Percentiles rank a stretch among this genome's conserved stretches.
Evolutionary conservation across 2,888 invertebrate species (phyloP).

Genomic region (Sipha maydis): DNA sequence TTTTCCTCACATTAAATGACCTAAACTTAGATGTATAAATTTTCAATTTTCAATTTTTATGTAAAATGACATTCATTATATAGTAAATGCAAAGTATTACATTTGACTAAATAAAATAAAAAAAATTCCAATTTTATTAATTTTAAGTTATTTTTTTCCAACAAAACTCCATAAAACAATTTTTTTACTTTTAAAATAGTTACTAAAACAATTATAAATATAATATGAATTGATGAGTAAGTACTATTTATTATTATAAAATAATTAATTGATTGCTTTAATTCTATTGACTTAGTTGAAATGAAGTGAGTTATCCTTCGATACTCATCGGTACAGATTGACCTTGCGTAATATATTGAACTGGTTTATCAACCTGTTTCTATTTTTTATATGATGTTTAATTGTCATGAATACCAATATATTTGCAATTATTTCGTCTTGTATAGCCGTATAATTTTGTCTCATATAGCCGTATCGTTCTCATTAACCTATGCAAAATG

Average conservation of each 20-base stretch:
- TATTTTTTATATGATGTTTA: conserved; percentile 1
- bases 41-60: too few relatives aligned
- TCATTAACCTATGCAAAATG: conserved; percentile 35
- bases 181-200: not conserved
- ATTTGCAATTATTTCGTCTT: conserved; percentile 34
- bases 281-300: not conserved
- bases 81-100: too few relatives aligned
- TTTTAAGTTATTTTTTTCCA: not conserved
- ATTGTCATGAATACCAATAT: not conserved
- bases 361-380: conserved; percentile 36
- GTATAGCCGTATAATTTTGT: conserved; percentile 12
- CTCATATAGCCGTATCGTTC: conserved; percentile 9
- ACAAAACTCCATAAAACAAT: not conserved
- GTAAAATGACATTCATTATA: too few relatives aligned
- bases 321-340: conserved; percentile 16
- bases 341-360: conserved; percentile 27
- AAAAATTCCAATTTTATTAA: too few relatives aligned
- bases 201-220: not conserved
- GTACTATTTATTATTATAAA: not conserved
- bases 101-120: too few relatives aligned
- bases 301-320: conserved; percentile 25
- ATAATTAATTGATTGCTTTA: not conserved
- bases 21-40: too few relatives aligned
- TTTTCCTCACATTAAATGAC: too few relatives aligned
- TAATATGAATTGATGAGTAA: not conserved